Base-by-base conservation (phyloP, 2,888 invertebrate genomes). In the Priocnemis perturbator region DNA sequence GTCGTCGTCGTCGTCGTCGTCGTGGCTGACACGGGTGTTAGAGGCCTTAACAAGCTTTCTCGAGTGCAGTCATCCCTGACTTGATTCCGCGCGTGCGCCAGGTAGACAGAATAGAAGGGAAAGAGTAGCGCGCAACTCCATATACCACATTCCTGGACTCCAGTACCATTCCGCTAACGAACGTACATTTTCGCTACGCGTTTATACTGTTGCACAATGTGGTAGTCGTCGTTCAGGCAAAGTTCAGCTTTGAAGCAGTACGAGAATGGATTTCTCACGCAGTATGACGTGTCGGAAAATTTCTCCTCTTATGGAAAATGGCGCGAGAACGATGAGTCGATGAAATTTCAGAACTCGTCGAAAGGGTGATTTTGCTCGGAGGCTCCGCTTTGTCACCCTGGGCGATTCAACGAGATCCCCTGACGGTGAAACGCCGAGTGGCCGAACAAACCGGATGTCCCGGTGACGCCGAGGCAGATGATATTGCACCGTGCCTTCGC, bases 301-400 rank as follows among this genome's bases (percentile, higher is more conserved):
- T n/a, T n/a, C n/a, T n/a, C n/a, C n/a, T n/a, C n/a, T n/a, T n/a
- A n/a, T n/a, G n/a, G n/a, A n/a, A n/a, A n/a, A n/a, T n/a, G n/a
- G n/a, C n/a, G n/a, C n/a, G n/a, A n/a, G n/a, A n/a, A 26, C 26
- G 26, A 26, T 26, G 5, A 26, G 26, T 26, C 26, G 26, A 2
- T 26, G 26, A 26, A 3, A 45, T 69, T 67, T n/a, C 68, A 80
- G 80, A 78, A 63, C 92, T 97, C 80, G 93, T 97, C 87, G 95
- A 95, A 90, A 93, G 97, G 79, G 95, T 95, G 81, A 94, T 97
- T 84, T 91, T 97, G 86, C 92, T 97, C 88, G 97, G 97, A 87
- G 97, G 97, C 68, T 97, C 97, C 67, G 96, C 96, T 23, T 91
- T 97, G 77, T 96, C 96, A 84, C 96, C 97, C 45, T 97, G 97